phyloP scores from a whole-genome alignment of 1,140 invertebrate genomes.

The Myzus persicae region DNA sequence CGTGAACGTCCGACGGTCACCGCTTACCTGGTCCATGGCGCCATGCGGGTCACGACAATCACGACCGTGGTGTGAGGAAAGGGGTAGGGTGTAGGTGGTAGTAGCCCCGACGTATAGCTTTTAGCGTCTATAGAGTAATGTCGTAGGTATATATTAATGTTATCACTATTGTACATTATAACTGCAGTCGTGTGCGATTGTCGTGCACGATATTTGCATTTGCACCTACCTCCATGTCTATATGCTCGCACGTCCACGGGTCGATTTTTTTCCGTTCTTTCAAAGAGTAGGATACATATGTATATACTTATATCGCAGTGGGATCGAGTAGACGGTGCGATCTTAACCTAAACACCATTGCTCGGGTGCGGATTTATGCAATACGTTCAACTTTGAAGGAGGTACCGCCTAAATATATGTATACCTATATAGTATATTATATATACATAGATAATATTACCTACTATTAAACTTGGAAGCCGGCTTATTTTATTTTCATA shows the following conservation, averaged over 20 bases:
- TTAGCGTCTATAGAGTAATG: neutral
- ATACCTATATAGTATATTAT: too few relatives aligned
- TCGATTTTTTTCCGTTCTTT: neutral
- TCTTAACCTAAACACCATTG: neutral
- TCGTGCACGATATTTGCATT: neutral
- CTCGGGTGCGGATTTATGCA: neutral
- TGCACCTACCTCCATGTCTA: neutral
- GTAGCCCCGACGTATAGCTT: neutral
- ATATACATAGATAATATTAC: too few relatives aligned
- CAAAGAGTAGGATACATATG: neutral
- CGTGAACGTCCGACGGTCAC: neutral
- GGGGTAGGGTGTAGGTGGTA: neutral
- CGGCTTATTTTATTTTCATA: neutral
- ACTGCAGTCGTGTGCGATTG: neutral
- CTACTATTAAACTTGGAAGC: neutral
- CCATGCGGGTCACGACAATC: constrained; percentile 22
- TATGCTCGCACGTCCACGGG: neutral
- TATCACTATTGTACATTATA: neutral
- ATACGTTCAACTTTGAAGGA: neutral
- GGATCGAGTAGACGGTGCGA: neutral
- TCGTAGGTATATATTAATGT: neutral
- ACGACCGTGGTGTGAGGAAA: neutral
- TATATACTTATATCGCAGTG: neutral
- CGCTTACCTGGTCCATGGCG: constrained; percentile 18
- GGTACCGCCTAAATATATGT: too few relatives aligned